Evolutionary conservation across 1,140 invertebrate species (phyloP), one percentile per base, ranked within the genome.

Genomic region (Coptotermes formosanus): DNA sequence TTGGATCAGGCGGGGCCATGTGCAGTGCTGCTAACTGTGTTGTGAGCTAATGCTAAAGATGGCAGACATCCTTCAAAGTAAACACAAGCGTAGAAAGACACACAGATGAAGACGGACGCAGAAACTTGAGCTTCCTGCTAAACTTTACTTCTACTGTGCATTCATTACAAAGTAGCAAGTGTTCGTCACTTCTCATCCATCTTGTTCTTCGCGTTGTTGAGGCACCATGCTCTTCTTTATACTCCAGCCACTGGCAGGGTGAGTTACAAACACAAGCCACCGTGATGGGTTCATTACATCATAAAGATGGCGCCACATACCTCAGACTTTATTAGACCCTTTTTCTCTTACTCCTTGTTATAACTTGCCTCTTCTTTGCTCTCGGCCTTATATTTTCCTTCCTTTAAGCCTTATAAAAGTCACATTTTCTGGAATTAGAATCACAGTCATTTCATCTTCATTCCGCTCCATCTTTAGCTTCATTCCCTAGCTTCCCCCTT

Each of bases 301-400:
- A 75, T 75, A 75, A 75, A 75, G 64, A 75, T 75, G 64, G 64
- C 25, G 64, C 64, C 64, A 75, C 64, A 64, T 64, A 64, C 59
- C 59, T 64, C 25, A 64, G 59, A 19, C 59, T 64, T 64, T 64
- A 64, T 64, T n/a, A 75, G 25, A 75, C 64, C 25, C 64, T 75
- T 25, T 75, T 75, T 75, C n/a, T 11, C 52, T 12, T 21, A 55
- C 19, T 55, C 52, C 64, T 75, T 30, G 21, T 23, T 64, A 75
- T 25, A 3, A 7, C 25, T 75, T 75, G 64, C n/a, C 25, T 75
- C 64, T 75, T 12, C 64, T 14, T 30, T 30, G n/a, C 9, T 11
- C 64, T 30, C 8, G 4, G 14, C n/a, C 64, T 75, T 75, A 7
- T 3, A 11, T 75, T 30, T 25, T 0, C 64, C 14, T 30, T 75